Evolutionary conservation across 2,113 vertebrate species (phyloP).

Genomic region (Promerops cafer): DNA sequence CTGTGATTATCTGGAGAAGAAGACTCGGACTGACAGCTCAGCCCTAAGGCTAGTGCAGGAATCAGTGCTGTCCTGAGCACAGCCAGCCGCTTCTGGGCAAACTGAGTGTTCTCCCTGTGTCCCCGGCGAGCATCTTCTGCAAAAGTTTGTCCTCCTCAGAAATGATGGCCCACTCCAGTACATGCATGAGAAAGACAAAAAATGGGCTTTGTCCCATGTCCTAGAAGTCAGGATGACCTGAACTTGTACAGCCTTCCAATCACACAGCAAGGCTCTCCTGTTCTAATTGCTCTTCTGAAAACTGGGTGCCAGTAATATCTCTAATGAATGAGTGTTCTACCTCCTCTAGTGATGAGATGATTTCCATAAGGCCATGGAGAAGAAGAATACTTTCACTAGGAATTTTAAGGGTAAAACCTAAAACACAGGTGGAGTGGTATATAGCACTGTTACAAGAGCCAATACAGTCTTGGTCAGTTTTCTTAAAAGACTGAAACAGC

Average conservation of each 20-base stretch:
- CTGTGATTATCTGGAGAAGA: not conserved
- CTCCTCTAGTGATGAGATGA: not conserved
- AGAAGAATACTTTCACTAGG: not conserved
- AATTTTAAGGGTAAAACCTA: not conserved
- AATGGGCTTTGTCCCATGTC: not conserved
- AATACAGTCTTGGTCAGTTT: not conserved
- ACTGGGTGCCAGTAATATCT: not conserved
- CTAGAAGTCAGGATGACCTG: not conserved
- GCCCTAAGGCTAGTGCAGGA: not conserved
- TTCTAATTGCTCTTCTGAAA: not conserved
- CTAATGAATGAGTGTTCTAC: not conserved
- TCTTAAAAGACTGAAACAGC: not conserved
- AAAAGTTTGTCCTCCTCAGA: not conserved
- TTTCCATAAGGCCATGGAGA: not conserved
- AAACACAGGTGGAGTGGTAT: not conserved
- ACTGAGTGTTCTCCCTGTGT: not conserved
- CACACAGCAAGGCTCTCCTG: fast-evolving
- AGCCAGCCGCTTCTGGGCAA: not conserved
- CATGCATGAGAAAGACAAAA: not conserved
- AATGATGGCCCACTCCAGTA: not conserved
- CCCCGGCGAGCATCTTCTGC: not conserved
- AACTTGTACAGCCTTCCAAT: not conserved
- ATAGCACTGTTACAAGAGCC: not conserved
- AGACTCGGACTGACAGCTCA: not conserved
- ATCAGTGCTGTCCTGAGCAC: fast-evolving